phyloP scores from a whole-genome alignment of 2,888 invertebrate species.

The Sminthurinus aureus region DNA sequence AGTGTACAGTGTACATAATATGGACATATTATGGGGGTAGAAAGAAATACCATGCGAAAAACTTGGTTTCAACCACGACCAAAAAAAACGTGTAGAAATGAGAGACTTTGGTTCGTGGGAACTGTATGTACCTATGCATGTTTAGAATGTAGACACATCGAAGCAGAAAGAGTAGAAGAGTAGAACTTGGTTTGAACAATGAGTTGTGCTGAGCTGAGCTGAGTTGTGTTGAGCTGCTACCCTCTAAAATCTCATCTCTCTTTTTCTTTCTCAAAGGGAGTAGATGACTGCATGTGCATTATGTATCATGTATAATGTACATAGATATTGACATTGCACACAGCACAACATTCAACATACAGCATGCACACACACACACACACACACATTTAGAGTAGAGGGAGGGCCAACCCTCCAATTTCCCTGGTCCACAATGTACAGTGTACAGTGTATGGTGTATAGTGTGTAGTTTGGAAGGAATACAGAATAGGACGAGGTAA shows the following conservation, averaged over 20 bases:
- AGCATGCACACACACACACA: too few relatives aligned
- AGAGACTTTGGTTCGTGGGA: neutral
- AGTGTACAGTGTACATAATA: too few relatives aligned
- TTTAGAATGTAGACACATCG: neutral
- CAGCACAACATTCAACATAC: too few relatives aligned
- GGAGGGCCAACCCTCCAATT: too few relatives aligned
- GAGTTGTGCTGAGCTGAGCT: neutral
- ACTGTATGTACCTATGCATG: neutral
- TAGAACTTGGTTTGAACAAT: too few relatives aligned
- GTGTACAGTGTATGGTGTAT: too few relatives aligned
- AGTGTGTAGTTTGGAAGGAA: too few relatives aligned
- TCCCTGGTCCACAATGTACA: too few relatives aligned
- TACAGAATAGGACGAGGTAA: too few relatives aligned
- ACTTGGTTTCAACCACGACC: neutral
- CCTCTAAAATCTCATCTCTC: conserved; percentile 2
- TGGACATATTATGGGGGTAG: neutral
- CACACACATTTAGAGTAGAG: too few relatives aligned
- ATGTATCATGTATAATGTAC: neutral
- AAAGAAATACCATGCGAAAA: neutral
- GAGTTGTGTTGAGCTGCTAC: neutral
- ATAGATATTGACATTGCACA: too few relatives aligned
- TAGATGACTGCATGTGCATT: neutral
- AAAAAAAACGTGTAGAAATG: neutral
- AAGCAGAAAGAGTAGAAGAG: neutral
- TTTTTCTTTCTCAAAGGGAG: neutral